Conservation (phyloP, 2,113 vertebrate species). For the Donacobius atricapilla region DNA sequence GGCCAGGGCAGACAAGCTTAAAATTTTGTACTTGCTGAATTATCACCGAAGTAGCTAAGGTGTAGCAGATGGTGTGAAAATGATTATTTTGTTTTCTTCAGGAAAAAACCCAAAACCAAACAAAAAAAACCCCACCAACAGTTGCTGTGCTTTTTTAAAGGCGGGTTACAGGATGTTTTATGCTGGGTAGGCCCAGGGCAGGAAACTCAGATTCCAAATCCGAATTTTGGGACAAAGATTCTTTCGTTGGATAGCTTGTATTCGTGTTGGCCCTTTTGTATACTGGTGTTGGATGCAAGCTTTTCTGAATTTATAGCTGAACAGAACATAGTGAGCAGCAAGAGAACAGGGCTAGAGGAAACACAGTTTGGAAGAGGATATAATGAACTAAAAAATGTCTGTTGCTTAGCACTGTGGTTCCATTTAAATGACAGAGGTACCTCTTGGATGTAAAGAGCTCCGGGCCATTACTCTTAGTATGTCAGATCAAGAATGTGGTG, state of each 20-base stretch:
- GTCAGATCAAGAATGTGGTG: constrained; percentile 8
- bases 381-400: not conserved
- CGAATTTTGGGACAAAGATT: not conserved
- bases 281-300: not conserved
- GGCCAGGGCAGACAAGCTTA: not conserved
- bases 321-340: not conserved
- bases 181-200: not conserved
- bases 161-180: not conserved
- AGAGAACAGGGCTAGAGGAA: not conserved
- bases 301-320: not conserved
- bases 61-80: not conserved
- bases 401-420: not conserved
- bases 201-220: not conserved
- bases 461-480: not conserved
- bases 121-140: not conserved
- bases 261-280: not conserved
- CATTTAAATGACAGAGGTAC: not conserved
- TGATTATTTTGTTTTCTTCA: not conserved
- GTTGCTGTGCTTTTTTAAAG: not conserved
- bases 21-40: not conserved
- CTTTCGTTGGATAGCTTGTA: not conserved
- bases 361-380: not conserved
- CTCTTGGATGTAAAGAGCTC: constrained; percentile 3
- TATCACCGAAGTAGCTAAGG: not conserved
- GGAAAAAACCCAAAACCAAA: not conserved